A percentile compares a stretch with the other conserved stretches of the same genome.
phyloP scores from a whole-genome alignment of 1,140 invertebrate species.

The Drosophila willistoni region DNA sequence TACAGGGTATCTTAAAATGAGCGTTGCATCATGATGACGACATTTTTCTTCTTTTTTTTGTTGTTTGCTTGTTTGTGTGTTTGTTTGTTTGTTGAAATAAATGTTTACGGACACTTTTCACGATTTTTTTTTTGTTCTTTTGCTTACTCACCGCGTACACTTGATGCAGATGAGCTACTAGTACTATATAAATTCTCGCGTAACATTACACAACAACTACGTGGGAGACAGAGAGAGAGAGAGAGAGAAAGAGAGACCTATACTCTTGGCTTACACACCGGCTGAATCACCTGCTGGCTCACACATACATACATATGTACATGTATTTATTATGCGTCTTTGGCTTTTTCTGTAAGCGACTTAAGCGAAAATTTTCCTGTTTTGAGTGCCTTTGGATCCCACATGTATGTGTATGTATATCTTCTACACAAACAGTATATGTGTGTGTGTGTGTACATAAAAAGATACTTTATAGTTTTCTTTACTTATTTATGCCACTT shows the following conservation, averaged over 20 bases:
- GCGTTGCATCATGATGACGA: background rate
- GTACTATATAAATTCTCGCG: slow-evolving; percentile 10
- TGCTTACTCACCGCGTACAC: slow-evolving; percentile 32
- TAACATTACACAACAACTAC: background rate
- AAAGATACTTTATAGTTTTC: slow-evolving; percentile 29
- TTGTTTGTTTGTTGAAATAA: slow-evolving; percentile 60
- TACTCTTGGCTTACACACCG: too few relatives aligned
- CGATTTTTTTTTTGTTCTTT: slow-evolving; percentile 32
- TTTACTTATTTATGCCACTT: slow-evolving; percentile 58
- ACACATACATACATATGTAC: background rate
- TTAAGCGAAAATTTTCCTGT: background rate
- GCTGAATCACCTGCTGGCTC: background rate
- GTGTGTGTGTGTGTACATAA: slow-evolving; percentile 11
- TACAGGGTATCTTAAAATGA: background rate
- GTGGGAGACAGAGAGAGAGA: background rate
- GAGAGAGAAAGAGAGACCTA: too few relatives aligned
- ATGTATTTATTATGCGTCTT: background rate
- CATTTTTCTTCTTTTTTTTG: background rate
- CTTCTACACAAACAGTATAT: background rate
- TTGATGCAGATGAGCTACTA: slow-evolving; percentile 51
- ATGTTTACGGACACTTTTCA: slow-evolving; percentile 71
- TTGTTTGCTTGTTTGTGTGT: background rate
- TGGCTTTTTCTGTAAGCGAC: slow-evolving; percentile 1
- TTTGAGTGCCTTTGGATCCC: background rate
- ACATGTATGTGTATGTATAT: slow-evolving; percentile 4